These are phyloP conservation scores for Drosophila tripunctata DNA, from an alignment of 2,888 invertebrate genomes.

Conservation along the genomic window DNA sequence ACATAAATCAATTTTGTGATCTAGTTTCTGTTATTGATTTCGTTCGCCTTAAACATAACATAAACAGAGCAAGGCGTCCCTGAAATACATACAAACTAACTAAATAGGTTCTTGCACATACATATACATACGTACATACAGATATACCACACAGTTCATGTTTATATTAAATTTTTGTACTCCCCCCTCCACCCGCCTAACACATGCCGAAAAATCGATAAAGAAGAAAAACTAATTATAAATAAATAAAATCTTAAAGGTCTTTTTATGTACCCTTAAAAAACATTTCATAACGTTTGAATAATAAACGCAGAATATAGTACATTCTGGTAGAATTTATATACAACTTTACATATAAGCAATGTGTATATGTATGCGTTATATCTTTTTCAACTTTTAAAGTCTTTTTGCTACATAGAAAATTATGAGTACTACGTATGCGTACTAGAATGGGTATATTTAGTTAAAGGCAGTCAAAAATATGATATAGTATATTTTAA, in stretches of 20 bases:
- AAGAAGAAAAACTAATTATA: neutral
- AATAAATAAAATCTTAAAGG: slow-evolving; percentile 5
- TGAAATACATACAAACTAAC: neutral
- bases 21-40: slow-evolving; percentile 6
- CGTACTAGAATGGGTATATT: too few species aligned
- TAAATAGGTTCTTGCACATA: neutral
- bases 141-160: neutral
- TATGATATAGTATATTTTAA: too few species aligned
- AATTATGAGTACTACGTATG: too few species aligned
- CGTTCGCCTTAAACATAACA: too few species aligned
- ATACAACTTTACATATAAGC: slow-evolving; percentile 1
- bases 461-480: too few species aligned
- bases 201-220: slow-evolving; percentile 1
- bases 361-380: neutral
- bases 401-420: too few species aligned
- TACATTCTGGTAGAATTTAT: slow-evolving; percentile 12
- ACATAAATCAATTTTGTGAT: slow-evolving; percentile 6
- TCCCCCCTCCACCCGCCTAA: neutral
- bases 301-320: slow-evolving; percentile 14
- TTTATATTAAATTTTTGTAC: slow-evolving; percentile 1
- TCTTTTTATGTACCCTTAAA: slow-evolving; percentile 6
- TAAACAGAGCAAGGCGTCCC: neutral
- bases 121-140: neutral
- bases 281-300: slow-evolving; percentile 6
- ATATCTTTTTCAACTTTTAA: too few species aligned